A percentile compares a stretch with the other conserved stretches of the same genome.
phyloP scores from a whole-genome alignment of 2,797 vertebrate genomes.

The Leptatherina wallacei region DNA sequence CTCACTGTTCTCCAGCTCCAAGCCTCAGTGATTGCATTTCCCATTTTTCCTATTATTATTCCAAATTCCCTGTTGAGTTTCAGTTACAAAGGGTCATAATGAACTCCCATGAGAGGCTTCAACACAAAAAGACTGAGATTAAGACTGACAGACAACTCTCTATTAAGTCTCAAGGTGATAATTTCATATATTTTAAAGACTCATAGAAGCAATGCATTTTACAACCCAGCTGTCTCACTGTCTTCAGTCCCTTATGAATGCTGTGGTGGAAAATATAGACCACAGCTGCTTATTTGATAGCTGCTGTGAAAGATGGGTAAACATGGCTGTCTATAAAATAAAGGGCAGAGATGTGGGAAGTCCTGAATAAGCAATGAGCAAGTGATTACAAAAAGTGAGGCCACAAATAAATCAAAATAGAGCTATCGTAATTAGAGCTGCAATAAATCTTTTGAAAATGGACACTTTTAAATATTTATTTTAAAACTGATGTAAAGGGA shows the following conservation, averaged over 20 bases:
- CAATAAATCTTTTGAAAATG: slow-evolving; percentile 50
- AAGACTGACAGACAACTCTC: slow-evolving; percentile 39
- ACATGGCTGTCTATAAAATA: slow-evolving; percentile 54
- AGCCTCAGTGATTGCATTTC: slow-evolving; percentile 49
- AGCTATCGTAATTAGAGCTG: slow-evolving; percentile 35
- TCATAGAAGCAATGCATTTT: slow-evolving; percentile 48
- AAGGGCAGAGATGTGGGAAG: slow-evolving; percentile 32
- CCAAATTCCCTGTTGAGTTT: slow-evolving; percentile 30
- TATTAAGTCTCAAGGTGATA: slow-evolving; percentile 50
- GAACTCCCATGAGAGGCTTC: slow-evolving; percentile 35
- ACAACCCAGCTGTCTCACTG: slow-evolving; percentile 51
- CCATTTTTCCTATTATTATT: slow-evolving; percentile 35
- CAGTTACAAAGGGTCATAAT: slow-evolving; percentile 48
- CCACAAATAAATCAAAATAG: slow-evolving; percentile 35
- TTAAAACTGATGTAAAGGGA: slow-evolving; percentile 35
- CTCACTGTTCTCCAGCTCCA: slow-evolving; percentile 21
- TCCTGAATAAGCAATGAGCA: slow-evolving; percentile 26
- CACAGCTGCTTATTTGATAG: slow-evolving; percentile 66
- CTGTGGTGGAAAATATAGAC: slow-evolving; percentile 50
- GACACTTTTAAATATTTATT: slow-evolving; percentile 31
- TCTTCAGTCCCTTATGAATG: slow-evolving; percentile 56
- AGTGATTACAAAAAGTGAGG: slow-evolving; percentile 42
- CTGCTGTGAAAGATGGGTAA: slow-evolving; percentile 51
- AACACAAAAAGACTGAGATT: slow-evolving; percentile 34
- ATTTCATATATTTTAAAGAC: slow-evolving; percentile 58